These are phyloP conservation scores for Artibeus lituratus DNA, from an alignment of 2,797 vertebrate genomes.

Conservation along the genomic window DNA sequence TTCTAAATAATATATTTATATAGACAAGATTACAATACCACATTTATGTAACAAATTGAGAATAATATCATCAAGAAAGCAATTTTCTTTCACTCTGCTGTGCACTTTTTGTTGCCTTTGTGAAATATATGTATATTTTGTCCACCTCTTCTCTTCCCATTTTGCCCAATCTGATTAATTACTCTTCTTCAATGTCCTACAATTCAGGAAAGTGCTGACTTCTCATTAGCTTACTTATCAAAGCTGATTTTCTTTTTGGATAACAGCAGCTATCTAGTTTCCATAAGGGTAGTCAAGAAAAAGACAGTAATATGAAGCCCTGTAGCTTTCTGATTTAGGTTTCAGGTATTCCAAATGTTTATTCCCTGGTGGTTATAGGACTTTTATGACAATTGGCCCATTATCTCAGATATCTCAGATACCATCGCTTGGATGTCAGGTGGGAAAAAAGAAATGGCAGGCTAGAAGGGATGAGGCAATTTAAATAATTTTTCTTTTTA, in stretches of 20 bases:
- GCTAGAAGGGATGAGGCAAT: not conserved
- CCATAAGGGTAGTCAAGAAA: not conserved
- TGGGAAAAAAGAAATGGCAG: not conserved
- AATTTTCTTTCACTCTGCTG: slow-evolving; percentile 2
- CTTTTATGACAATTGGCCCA: not conserved
- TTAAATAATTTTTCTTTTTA: slow-evolving; percentile 7
- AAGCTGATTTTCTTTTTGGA: not conserved
- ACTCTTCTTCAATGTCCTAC: slow-evolving; percentile 9
- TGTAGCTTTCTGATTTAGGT: not conserved
- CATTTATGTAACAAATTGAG: slow-evolving; percentile 22
- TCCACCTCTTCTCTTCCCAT: slow-evolving; percentile 15
- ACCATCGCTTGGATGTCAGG: not conserved
- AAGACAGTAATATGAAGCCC: not conserved
- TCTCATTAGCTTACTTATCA: not conserved
- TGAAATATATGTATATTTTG: not conserved
- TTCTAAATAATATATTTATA: not conserved
- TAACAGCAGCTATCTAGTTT: slow-evolving; percentile 21
- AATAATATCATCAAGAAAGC: slow-evolving; percentile 30
- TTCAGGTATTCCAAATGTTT: slow-evolving; percentile 15
- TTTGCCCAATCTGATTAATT: slow-evolving; percentile 52
- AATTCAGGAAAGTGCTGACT: not conserved
- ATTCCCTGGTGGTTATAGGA: not conserved
- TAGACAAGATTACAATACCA: not conserved
- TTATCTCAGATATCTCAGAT: not conserved
- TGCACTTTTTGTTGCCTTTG: slow-evolving; percentile 44